Conservation (phyloP, 2,113 vertebrate species). For the Clarias magur region DNA sequence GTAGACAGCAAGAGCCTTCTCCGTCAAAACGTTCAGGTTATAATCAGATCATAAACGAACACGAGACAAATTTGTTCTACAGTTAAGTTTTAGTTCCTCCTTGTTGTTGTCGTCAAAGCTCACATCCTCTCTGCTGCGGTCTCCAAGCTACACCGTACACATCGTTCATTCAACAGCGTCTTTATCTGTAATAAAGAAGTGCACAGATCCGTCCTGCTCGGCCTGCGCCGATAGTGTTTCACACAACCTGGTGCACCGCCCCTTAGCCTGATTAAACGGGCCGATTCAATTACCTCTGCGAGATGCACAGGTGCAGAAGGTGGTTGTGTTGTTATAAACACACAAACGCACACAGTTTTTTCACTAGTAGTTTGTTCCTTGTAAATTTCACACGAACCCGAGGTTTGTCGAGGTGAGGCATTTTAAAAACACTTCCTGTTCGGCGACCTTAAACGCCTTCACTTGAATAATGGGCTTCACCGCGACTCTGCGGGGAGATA, state of each 20-base stretch:
- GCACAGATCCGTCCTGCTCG: not conserved
- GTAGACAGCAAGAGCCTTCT: not conserved
- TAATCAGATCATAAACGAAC: not conserved
- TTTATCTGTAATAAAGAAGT: not conserved
- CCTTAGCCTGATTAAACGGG: not conserved
- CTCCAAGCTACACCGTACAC: not conserved
- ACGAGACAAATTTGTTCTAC: no score
- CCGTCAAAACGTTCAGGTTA: no score
- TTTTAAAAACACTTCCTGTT: not conserved
- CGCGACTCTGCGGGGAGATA: not conserved
- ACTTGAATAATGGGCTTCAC: not conserved
- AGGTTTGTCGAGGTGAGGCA: no score
- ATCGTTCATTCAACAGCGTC: not conserved
- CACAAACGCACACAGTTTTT: no score
- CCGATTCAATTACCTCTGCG: no score
- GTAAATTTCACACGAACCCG: not conserved
- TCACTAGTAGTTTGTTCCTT: no score
- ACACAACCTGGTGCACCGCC: not conserved
- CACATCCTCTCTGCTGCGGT: not conserved
- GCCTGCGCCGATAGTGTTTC: not conserved
- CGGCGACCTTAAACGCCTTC: not conserved
- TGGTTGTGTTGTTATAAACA: not conserved
- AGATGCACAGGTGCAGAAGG: not conserved
- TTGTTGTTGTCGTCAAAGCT: not conserved
- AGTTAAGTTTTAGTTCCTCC: not conserved